A percentile compares a stretch with the other conserved stretches of the same genome.
phyloP scores from a whole-genome alignment of 2,888 invertebrate species.

The Dolomedes plantarius region DNA sequence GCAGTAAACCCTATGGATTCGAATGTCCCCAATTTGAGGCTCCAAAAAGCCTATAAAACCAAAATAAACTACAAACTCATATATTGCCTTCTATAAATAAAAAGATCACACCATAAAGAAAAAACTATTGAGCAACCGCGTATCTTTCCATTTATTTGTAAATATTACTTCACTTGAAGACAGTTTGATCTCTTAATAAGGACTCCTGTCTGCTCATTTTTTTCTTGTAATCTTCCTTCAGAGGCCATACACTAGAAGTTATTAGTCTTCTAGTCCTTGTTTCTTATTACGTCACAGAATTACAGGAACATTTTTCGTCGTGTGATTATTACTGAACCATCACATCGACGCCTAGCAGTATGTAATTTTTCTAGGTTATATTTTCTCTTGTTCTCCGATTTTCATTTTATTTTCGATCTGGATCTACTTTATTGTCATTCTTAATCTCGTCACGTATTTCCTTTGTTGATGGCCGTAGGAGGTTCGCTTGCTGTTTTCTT shows the following conservation, averaged over 20 bases:
- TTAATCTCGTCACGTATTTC: conserved; percentile 54
- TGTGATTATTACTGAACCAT: conserved; percentile 47
- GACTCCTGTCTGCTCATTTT: conserved; percentile 29
- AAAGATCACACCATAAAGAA: too few relatives aligned
- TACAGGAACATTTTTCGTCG: conserved; percentile 25
- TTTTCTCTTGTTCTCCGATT: conserved; percentile 33
- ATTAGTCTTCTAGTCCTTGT: conserved; percentile 45
- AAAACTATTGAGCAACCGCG: conserved; percentile 14
- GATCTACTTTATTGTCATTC: conserved; percentile 51
- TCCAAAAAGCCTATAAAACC: too few relatives aligned
- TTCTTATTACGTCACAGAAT: conserved; percentile 51
- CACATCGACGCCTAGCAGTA: conserved; percentile 35
- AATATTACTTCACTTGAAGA: conserved; percentile 58
- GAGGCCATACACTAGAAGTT: conserved; percentile 29
- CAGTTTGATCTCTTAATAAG: conserved; percentile 64
- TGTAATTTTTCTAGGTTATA: conserved; percentile 19
- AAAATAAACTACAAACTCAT: too few relatives aligned
- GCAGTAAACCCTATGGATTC: too few relatives aligned
- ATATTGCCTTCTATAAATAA: too few relatives aligned
- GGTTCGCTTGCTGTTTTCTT: not conserved
- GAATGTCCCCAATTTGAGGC: too few relatives aligned
- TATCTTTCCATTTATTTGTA: conserved; percentile 65
- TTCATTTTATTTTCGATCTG: conserved; percentile 39
- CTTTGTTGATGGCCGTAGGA: conserved; percentile 21
- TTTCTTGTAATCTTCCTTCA: conserved; percentile 41